Conservation (phyloP, 2,797 vertebrate genomes). For the Zalophus californianus region DNA sequence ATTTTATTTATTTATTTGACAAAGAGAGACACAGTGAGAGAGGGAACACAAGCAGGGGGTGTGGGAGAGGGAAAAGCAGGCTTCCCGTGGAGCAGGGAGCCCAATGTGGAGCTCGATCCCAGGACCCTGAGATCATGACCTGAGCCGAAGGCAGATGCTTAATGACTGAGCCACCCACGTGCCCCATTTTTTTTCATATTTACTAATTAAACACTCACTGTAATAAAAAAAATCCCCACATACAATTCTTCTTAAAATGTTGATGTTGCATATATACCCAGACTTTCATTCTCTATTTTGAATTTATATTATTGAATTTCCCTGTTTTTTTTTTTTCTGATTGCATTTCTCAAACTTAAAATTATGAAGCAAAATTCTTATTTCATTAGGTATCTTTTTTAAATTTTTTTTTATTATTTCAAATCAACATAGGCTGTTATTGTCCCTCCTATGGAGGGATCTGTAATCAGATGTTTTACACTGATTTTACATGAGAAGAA, state of each 20-base stretch:
- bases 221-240: not conserved
- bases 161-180: no score
- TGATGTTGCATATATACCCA: not conserved
- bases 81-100: no score
- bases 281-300: not conserved
- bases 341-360: not conserved
- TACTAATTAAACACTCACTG: constrained; percentile 46
- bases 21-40: no score
- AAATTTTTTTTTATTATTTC: not conserved
- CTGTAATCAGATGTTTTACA: not conserved
- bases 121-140: no score
- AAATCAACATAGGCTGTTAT: not conserved
- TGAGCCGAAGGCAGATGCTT: no score
- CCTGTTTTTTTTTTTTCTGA: not conserved
- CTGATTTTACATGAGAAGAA: not conserved
- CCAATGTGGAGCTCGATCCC: no score
- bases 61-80: no score
- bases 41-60: no score
- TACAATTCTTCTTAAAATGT: not conserved
- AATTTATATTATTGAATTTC: not conserved
- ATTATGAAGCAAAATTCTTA: constrained; percentile 1
- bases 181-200: not conserved
- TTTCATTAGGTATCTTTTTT: not conserved
- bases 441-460: not conserved
- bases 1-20: no score